A percentile compares a stretch with the other conserved stretches of the same genome.
Conservation (phyloP, 2,113 vertebrate species). For the Heptranchias perlo region DNA sequence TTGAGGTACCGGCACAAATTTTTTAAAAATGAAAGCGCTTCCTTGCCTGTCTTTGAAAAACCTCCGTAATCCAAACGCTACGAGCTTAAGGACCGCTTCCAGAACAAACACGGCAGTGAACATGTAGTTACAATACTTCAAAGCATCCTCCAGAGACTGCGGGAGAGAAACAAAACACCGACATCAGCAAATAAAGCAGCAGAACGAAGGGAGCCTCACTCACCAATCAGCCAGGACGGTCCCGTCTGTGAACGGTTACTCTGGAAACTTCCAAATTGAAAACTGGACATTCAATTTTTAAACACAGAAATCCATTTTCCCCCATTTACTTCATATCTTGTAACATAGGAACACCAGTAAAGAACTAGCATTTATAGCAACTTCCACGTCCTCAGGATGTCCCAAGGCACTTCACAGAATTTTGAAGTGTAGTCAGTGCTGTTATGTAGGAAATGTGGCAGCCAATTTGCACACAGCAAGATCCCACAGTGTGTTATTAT, state of each 20-base stretch:
- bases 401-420: background rate
- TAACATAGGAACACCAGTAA: background rate
- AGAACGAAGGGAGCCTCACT: background rate
- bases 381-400: background rate
- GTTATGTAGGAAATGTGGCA: background rate
- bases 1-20: too few relatives aligned
- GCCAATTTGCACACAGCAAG: background rate
- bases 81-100: constrained; percentile 87
- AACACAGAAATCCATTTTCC: background rate
- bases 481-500: background rate
- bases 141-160: constrained; percentile 86
- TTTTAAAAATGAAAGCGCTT: background rate
- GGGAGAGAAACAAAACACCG: background rate
- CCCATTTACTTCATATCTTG: background rate
- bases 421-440: background rate
- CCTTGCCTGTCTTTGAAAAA: constrained; percentile 96
- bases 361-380: background rate
- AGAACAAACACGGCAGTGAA: constrained; percentile 96
- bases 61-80: constrained; percentile 84
- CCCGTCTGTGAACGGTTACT: background rate
- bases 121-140: constrained; percentile 98
- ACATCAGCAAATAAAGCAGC: background rate
- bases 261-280: background rate
- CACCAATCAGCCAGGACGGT: background rate
- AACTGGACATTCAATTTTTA: background rate